Percentiles rank a stretch among this genome's conserved stretches.
Conservation (phyloP, 1,140 invertebrate genomes). For the Dendrolimus punctatus region DNA sequence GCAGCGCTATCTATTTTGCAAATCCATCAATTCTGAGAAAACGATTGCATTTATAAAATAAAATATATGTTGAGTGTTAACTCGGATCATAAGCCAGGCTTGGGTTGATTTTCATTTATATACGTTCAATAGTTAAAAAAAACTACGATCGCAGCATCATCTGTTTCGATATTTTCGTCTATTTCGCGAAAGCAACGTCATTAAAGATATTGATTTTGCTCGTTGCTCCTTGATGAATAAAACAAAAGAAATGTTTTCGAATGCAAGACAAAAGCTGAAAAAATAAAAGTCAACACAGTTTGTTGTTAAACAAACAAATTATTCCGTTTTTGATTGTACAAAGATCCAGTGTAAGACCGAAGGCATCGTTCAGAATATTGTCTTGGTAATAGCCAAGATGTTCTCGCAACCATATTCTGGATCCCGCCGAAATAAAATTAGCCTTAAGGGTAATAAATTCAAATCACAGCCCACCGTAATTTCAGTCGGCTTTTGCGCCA, state of each 20-base stretch:
- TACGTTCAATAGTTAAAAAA: no score
- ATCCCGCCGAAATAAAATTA: constrained; percentile 52
- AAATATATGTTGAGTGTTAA: no score
- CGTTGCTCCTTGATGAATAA: no score
- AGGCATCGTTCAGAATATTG: constrained; percentile 40
- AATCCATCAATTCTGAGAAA: no score
- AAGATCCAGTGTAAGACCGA: constrained; percentile 24
- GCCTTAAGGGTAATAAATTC: constrained; percentile 53
- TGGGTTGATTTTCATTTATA: no score
- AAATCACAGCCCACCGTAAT: constrained; percentile 52
- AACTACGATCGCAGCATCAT: no score
- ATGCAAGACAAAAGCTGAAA: not conserved
- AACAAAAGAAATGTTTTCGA: not conserved
- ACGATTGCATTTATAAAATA: no score
- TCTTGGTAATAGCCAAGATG: constrained; percentile 36
- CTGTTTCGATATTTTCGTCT: no score
- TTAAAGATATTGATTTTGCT: no score
- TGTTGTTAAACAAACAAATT: constrained; percentile 21
- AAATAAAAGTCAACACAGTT: constrained; percentile 7
- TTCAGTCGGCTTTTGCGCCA: constrained; percentile 46
- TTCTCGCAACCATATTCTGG: constrained; percentile 30
- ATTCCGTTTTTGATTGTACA: constrained; percentile 33
- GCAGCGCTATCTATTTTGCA: no score
- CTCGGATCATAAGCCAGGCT: no score
- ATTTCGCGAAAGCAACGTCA: no score